Evolutionary conservation across 2,113 vertebrate genomes (phyloP), one percentile per base, ranked within the genome.

Genomic region (Eudyptes chrysolophus): DNA sequence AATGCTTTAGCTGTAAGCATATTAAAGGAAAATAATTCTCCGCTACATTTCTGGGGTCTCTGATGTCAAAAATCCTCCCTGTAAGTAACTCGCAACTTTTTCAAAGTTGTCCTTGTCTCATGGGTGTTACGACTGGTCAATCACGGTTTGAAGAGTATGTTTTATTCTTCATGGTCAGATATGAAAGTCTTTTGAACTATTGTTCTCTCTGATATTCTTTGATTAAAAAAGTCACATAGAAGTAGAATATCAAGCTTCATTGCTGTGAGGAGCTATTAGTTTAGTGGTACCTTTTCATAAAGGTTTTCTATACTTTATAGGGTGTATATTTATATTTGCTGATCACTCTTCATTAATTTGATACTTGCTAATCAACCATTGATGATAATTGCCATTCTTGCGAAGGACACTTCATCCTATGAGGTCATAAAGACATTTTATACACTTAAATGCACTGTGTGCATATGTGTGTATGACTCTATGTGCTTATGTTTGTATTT

Each of bases 1-100:
- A 98, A 86, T 42, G 62, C 87, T 77, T 75, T 94, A 89, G 85
- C 96, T 96, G 94, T 95, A 94, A 97, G 86, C 97, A 97, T 93
- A 94, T 94, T 96, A 95, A 96, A 96, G 84, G 93, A 96, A 94
- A 97, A 97, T 92, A 96, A 81, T 86, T 92, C 89, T 86, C 76
- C 14, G 48, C 91, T 93, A 78, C 8, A 1, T 97, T 96, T 97
- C 27, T 82, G 84, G 95, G 94, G 80, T 93, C 88, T 95, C 94
- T 95, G 96, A 91, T 92, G 89, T 93, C 88, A 96, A 93, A 98
- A 97, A 94, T 38, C 19, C 66, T 82, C 89, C 94, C 92, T 95
- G 81, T 62, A 84, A 96, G 86, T 94, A 92, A 93, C 75, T 87
- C 11, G 5, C 78, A 94, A 94, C 79, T 93, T 71, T 58, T 89